Evolutionary conservation across 1,140 invertebrate species (phyloP), one percentile per base, ranked within the genome.

Genomic region (Ceratoteleas bidentatus): DNA sequence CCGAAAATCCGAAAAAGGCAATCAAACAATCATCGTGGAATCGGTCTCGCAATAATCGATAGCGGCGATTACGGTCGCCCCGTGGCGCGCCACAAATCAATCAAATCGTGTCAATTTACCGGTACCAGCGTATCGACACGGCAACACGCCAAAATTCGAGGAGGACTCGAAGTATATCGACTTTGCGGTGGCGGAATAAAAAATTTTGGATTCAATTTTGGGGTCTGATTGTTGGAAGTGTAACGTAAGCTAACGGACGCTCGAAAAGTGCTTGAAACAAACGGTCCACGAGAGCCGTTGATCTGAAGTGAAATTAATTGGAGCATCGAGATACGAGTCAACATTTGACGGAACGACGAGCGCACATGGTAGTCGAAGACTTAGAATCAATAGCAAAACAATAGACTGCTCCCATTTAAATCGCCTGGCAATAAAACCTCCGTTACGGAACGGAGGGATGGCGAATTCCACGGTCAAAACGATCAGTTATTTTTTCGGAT

Each of bases 1-100:
- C 90, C 88, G 86, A 90, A 90, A 85, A 82, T 68, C 24, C 24
- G 24, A 24, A 24, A 78, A 84, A 72, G 49, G 53, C 70, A 79
- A 72, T 82, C 13, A 79, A 73, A 60, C 56, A 57, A 53, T 70
- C 56, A 69, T 24, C 24, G 24, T 78, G 65, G 75, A 69, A 72
- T 72, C 68, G 62, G 62, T 73, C 56, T 82, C 66, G 56, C 69
- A 72, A 72, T 74, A 64, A 77, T 73, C 62, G 70, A 79, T 64
- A 74, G 47, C 10, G 57, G 78, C 75, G 56, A 75, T 80, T 56
- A 68, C 58, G 45, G 50, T 24, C 24, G 66, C 61, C 66, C 64
- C 72, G 64, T 73, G 81, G 56, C 54, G 43, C 14, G 33, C 60
- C 68, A 69, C 70, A 70, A 65, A 74, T 74, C 65, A 80, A 80